Percentiles rank a stretch among this genome's conserved stretches.
phyloP scores from a whole-genome alignment of 2,888 invertebrate species.

The Tiphia femorata region DNA sequence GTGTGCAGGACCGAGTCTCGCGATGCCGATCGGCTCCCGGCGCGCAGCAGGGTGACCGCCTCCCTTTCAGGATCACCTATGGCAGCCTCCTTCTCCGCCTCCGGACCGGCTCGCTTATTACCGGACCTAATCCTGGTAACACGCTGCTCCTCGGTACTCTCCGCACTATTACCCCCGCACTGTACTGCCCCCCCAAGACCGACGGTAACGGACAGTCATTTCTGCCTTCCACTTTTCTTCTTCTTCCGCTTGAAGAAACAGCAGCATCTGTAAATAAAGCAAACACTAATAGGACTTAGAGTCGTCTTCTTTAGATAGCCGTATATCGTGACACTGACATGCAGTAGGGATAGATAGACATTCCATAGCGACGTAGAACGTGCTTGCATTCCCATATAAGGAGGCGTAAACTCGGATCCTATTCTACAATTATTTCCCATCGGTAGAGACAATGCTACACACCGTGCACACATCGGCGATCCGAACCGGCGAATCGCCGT shows the following conservation, averaged over 20 bases:
- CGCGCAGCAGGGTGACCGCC: slow-evolving; percentile 75
- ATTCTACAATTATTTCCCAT: no score
- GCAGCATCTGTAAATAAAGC: slow-evolving; percentile 88
- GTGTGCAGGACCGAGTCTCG: slow-evolving; percentile 74
- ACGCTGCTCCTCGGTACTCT: slow-evolving; percentile 25
- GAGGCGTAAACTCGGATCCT: no score
- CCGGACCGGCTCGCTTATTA: slow-evolving; percentile 14
- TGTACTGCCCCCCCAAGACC: slow-evolving; percentile 73
- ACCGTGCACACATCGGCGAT: no score
- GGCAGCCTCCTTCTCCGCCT: slow-evolving; percentile 62
- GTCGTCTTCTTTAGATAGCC: slow-evolving; percentile 51
- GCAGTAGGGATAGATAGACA: slow-evolving; percentile 37
- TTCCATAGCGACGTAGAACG: slow-evolving; percentile 6
- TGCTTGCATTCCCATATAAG: not conserved
- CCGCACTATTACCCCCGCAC: slow-evolving; percentile 62
- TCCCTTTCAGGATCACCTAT: slow-evolving; percentile 66
- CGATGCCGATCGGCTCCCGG: slow-evolving; percentile 76
- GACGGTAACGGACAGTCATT: slow-evolving; percentile 85
- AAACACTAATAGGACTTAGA: slow-evolving; percentile 69
- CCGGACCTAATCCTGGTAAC: not conserved
- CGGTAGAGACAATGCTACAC: no score
- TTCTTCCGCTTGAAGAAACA: slow-evolving; percentile 99
- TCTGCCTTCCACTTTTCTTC: slow-evolving; percentile 94
- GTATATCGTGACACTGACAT: slow-evolving; percentile 46
- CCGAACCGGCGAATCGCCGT: no score